A percentile compares a stretch with the other conserved stretches of the same genome.
phyloP scores from a whole-genome alignment of 2,888 invertebrate genomes.

The Callyntrura guangdongensis region DNA sequence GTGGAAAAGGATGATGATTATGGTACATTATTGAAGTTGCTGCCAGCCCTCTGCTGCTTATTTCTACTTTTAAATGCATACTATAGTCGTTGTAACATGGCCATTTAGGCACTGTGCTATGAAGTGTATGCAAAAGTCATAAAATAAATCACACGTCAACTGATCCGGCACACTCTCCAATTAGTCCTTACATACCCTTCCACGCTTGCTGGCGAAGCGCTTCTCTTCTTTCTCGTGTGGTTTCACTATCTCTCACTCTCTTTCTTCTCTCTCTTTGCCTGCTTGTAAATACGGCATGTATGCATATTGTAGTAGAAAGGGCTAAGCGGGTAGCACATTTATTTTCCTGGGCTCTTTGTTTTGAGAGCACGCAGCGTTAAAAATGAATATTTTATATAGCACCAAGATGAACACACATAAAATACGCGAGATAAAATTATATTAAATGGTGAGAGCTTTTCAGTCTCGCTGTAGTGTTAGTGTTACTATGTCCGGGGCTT shows the following conservation, averaged over 20 bases:
- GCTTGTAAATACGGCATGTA: neutral
- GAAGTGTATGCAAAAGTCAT: conserved; percentile 72
- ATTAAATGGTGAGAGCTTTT: conserved; percentile 53
- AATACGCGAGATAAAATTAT: conserved; percentile 44
- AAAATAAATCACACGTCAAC: conserved; percentile 83
- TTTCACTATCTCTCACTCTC: neutral
- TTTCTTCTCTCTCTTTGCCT: conserved; percentile 2
- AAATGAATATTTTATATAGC: conserved; percentile 68
- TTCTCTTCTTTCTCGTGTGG: neutral
- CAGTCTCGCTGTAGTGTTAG: conserved; percentile 44
- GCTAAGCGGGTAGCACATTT: neutral
- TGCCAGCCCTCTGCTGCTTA: neutral
- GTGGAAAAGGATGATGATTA: conserved; percentile 26
- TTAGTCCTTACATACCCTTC: conserved; percentile 67
- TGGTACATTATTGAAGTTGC: conserved; percentile 10
- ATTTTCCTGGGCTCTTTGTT: conserved; percentile 18
- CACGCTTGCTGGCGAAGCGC: conserved; percentile 38
- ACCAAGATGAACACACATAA: conserved; percentile 60
- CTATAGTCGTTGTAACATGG: neutral
- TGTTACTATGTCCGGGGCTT: too few relatives aligned
- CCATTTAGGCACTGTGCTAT: conserved; percentile 18
- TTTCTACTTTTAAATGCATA: conserved; percentile 39
- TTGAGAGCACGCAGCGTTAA: conserved; percentile 48
- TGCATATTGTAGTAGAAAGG: too few relatives aligned
- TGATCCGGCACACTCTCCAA: conserved; percentile 78